Evolutionary conservation across 2,888 invertebrate genomes (phyloP).

Genomic region (Pardosa pseudoannulata): DNA sequence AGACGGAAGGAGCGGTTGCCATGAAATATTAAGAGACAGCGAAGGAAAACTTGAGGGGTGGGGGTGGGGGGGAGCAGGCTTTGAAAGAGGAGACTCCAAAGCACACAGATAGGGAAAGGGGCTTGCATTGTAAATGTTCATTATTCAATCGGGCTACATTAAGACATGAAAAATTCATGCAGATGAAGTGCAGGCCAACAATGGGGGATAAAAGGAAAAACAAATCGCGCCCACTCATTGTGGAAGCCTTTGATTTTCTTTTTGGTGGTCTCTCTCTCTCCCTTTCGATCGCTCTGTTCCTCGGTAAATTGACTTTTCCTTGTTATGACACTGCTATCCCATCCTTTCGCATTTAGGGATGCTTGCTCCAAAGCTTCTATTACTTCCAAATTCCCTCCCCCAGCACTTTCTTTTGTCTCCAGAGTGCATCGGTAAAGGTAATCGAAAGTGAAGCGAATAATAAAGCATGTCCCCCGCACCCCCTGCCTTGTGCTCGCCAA

Average conservation of each 20-base stretch:
- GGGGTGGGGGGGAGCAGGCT: slow-evolving; percentile 25
- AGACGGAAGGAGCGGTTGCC: slow-evolving; percentile 62
- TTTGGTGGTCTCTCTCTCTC: slow-evolving; percentile 28
- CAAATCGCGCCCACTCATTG: slow-evolving; percentile 60
- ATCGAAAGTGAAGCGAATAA: slow-evolving; percentile 59
- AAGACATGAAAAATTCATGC: slow-evolving; percentile 74
- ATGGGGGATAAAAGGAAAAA: slow-evolving; percentile 72
- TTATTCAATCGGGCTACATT: slow-evolving; percentile 73
- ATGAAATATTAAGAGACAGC: slow-evolving; percentile 73
- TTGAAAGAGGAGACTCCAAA: slow-evolving; percentile 54
- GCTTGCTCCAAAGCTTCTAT: slow-evolving; percentile 11
- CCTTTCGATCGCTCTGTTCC: slow-evolving; percentile 38
- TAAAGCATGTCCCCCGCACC: slow-evolving; percentile 22
- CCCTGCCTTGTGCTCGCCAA: slow-evolving; percentile 8
- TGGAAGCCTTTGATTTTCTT: slow-evolving; percentile 60
- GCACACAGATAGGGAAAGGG: slow-evolving; percentile 45
- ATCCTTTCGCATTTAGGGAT: slow-evolving; percentile 37
- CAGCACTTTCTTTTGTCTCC: slow-evolving; percentile 48
- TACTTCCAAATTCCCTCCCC: slow-evolving; percentile 18
- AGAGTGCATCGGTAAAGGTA: slow-evolving; percentile 61
- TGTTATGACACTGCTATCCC: slow-evolving; percentile 66
- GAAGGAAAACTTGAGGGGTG: slow-evolving; percentile 25
- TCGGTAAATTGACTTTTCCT: slow-evolving; percentile 73
- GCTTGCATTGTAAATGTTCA: slow-evolving; percentile 72
- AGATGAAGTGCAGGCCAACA: slow-evolving; percentile 73